These are phyloP conservation scores for Oscheius sp. DNA, from an alignment of 2,888 invertebrate species.

Conservation along the genomic window DNA sequence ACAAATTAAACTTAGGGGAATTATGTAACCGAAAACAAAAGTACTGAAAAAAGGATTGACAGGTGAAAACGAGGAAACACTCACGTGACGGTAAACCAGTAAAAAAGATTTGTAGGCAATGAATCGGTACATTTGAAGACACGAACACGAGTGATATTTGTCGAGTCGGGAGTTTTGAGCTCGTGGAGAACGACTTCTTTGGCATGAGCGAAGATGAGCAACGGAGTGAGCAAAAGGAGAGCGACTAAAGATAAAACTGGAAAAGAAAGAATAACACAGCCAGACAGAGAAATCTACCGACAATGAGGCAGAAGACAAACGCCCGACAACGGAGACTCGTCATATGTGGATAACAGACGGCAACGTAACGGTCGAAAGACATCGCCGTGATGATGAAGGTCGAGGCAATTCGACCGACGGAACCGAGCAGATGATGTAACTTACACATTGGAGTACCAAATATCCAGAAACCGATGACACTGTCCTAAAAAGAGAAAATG, in stretches of 20 bases:
- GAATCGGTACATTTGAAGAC: constrained; percentile 67
- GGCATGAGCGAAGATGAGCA: constrained; percentile 65
- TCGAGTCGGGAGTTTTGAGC: constrained; percentile 47
- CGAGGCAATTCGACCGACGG: constrained; percentile 68
- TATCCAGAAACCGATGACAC: constrained; percentile 71
- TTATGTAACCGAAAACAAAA: constrained; percentile 69
- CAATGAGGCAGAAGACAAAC: constrained; percentile 65
- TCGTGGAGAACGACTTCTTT: constrained; percentile 56
- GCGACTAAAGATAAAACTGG: constrained; percentile 62
- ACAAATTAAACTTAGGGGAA: constrained; percentile 67
- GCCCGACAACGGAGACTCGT: constrained; percentile 57
- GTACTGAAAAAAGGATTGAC: constrained; percentile 45
- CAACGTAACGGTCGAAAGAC: constrained; percentile 70
- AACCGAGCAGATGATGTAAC: constrained; percentile 66
- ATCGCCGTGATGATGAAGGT: constrained; percentile 72
- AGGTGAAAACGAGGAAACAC: background rate
- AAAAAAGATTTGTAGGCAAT: constrained; percentile 67
- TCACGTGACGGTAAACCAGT: constrained; percentile 68
- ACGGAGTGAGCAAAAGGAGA: constrained; percentile 67
- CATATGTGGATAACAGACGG: constrained; percentile 69
- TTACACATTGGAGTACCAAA: constrained; percentile 70
- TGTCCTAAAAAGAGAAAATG: constrained; percentile 56
- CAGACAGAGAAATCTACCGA: background rate
- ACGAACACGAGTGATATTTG: constrained; percentile 67
- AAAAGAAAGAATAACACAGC: constrained; percentile 34